Conservation (phyloP, 2,797 vertebrate genomes). For the Gadopsis bispinosus region DNA sequence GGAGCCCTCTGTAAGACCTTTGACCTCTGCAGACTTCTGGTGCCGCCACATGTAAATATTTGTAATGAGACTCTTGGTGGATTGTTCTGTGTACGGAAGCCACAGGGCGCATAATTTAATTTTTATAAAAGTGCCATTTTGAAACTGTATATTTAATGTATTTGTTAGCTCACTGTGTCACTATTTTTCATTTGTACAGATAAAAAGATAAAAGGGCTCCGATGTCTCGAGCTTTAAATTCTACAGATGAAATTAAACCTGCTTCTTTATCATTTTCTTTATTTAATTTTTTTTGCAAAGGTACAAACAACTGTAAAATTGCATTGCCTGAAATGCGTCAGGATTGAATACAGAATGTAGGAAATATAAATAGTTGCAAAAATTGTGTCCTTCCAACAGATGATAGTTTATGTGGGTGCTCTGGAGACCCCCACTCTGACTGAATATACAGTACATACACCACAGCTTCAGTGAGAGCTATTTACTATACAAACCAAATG, state of each 20-base stretch:
- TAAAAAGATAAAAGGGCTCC: conserved; percentile 25
- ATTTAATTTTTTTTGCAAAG: conserved; percentile 82
- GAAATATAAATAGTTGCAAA: conserved; percentile 87
- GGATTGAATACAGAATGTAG: conserved; percentile 78
- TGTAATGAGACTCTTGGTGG: conserved; percentile 21
- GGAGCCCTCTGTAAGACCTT: neutral
- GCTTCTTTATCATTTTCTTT: conserved; percentile 76
- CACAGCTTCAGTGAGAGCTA: conserved; percentile 56
- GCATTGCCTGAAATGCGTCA: conserved; percentile 81
- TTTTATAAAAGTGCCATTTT: conserved; percentile 52
- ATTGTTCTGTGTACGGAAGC: conserved; percentile 19
- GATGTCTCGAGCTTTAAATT: no score
- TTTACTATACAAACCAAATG: conserved; percentile 65
- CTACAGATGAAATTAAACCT: conserved; percentile 22
- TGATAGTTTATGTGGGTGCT: conserved; percentile 59
- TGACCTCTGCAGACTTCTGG: neutral
- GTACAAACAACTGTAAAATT: conserved; percentile 85
- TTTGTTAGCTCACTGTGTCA: conserved; percentile 39
- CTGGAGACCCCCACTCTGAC: conserved; percentile 35
- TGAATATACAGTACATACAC: conserved; percentile 63
- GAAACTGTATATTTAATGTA: conserved; percentile 59
- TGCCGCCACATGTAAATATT: conserved; percentile 22
- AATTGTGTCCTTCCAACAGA: conserved; percentile 71
- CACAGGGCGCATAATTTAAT: conserved; percentile 31
- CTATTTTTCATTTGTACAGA: conserved; percentile 53